phyloP scores from a whole-genome alignment of 2,888 invertebrate species.

The Zygogramma bicolorata region DNA sequence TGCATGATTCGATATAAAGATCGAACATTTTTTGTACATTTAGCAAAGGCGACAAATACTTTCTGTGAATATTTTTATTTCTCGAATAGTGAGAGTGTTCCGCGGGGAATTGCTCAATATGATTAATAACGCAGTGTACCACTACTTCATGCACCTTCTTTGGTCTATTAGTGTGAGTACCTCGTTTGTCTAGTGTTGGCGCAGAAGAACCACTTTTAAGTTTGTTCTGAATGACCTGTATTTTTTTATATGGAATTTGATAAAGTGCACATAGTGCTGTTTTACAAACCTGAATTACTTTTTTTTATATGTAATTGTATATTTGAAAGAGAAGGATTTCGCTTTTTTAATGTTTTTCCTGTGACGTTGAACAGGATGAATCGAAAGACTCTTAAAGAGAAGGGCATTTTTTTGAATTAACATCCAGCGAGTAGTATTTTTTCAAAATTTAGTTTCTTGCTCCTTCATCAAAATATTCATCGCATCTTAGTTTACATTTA shows the following conservation, averaged over 20 bases:
- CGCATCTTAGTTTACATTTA: no score
- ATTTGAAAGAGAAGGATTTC: no score
- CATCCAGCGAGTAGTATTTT: no score
- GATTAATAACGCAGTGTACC: neutral
- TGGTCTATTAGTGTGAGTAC: neutral
- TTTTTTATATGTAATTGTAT: no score
- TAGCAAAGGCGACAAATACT: conserved; percentile 26
- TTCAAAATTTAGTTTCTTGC: no score
- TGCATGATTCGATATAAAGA: neutral
- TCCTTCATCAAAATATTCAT: no score
- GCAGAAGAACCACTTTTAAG: neutral
- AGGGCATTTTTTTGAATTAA: no score
- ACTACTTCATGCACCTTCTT: neutral
- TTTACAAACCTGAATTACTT: neutral
- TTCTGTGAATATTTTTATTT: conserved; percentile 25
- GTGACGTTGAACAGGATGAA: no score
- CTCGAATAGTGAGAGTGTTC: conserved; percentile 32
- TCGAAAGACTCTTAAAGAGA: no score
- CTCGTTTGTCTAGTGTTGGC: neutral
- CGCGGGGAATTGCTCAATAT: conserved; percentile 21
- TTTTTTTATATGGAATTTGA: neutral
- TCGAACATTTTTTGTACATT: neutral
- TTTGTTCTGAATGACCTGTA: neutral
- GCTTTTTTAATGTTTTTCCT: no score
- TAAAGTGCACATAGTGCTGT: neutral